Evolutionary conservation across 2,113 vertebrate species (phyloP).

Genomic region (Coregonus clupeaformis): DNA sequence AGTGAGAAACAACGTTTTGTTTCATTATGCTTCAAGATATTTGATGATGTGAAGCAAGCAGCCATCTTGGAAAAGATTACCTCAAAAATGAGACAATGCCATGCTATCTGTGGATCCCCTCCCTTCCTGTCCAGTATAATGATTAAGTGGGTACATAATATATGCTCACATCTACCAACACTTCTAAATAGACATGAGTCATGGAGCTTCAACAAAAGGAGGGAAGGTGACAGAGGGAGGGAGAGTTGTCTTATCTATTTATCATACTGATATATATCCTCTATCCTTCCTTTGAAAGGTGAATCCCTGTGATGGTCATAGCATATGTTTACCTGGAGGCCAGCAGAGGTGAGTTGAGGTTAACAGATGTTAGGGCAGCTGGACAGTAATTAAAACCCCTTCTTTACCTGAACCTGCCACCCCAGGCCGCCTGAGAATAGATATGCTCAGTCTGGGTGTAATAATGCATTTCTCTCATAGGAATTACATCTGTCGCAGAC

Average conservation of each 20-base stretch:
- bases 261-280: not conserved
- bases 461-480: not conserved
- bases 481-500: not conserved
- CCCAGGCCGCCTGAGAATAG: not conserved
- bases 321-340: not conserved
- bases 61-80: not conserved
- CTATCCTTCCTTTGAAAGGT: not conserved
- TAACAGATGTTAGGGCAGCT: not conserved
- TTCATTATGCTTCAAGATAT: no score
- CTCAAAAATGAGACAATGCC: not conserved
- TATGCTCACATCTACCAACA: not conserved
- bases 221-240: not conserved
- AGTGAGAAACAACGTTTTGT: not conserved
- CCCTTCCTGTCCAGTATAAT: no score
- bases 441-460: not conserved
- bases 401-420: not conserved
- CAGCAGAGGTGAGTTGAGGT: not conserved
- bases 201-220: not conserved
- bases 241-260: not conserved
- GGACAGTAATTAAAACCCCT: not conserved
- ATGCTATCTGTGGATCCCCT: not conserved
- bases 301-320: not conserved
- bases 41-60: not conserved
- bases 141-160: no score
- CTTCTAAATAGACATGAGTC: not conserved